Conservation (phyloP, 2,888 invertebrate species). For the Bellardia bayeri region DNA sequence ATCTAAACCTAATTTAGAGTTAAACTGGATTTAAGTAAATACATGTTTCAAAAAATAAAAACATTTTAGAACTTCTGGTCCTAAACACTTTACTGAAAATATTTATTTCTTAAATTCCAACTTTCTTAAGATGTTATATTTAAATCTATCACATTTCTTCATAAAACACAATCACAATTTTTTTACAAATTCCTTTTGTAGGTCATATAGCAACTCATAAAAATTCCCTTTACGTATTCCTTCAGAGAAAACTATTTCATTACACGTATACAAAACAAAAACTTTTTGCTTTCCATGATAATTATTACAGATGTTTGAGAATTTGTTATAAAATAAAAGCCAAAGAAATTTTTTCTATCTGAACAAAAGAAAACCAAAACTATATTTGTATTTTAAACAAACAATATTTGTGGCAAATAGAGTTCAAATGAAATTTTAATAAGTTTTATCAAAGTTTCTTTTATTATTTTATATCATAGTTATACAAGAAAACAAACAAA, state of each 20-base stretch:
- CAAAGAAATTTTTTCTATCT: neutral
- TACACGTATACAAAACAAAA: neutral
- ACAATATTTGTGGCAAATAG: constrained; percentile 21
- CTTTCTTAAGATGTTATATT: too few relatives aligned
- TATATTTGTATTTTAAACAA: neutral
- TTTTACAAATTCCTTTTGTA: neutral
- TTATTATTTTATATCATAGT: neutral
- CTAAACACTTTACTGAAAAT: too few relatives aligned
- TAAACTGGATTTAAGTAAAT: too few relatives aligned
- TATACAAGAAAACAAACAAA: neutral
- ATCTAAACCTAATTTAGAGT: too few relatives aligned
- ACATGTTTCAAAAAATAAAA: too few relatives aligned
- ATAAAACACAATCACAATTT: neutral
- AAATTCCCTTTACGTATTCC: constrained; percentile 16
- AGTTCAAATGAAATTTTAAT: constrained; percentile 14
- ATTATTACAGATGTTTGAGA: constrained; percentile 4
- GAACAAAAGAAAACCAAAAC: neutral
- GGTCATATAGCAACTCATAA: neutral
- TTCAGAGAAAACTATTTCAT: constrained; percentile 3
- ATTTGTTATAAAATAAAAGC: constrained; percentile 27
- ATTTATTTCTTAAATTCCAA: too few relatives aligned
- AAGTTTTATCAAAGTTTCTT: neutral
- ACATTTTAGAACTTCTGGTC: too few relatives aligned
- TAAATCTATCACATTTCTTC: too few relatives aligned
- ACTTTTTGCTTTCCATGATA: neutral